phyloP scores from a whole-genome alignment of 2,888 invertebrate genomes.

The Taphrorychus bicolor region DNA sequence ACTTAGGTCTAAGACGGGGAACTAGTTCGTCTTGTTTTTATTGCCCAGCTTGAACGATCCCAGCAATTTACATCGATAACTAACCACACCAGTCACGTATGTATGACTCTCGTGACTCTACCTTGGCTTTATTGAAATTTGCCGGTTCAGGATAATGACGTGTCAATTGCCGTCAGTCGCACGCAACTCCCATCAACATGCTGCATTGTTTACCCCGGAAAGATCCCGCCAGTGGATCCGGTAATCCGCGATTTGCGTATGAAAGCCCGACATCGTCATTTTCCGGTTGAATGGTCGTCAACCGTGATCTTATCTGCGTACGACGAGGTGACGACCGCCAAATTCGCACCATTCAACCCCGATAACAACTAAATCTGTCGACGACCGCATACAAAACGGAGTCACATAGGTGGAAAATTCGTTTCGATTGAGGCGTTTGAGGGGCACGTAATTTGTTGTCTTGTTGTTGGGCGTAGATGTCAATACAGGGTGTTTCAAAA shows the following conservation, averaged over 20 bases:
- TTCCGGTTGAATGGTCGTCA: conserved; percentile 59
- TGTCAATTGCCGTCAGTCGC: conserved; percentile 12
- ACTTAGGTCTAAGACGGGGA: neutral
- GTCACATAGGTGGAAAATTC: conserved; percentile 18
- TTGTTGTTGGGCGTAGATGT: too few species aligned
- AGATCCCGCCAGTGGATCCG: conserved; percentile 25
- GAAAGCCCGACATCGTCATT: conserved; percentile 60
- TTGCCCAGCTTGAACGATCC: too few species aligned
- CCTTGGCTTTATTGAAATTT: neutral
- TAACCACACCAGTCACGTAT: too few species aligned
- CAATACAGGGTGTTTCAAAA: too few species aligned
- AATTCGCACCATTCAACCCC: conserved; percentile 45
- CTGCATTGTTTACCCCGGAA: conserved; percentile 27
- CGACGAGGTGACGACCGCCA: conserved; percentile 50
- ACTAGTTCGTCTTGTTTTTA: neutral
- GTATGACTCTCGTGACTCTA: neutral
- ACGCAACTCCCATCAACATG: conserved; percentile 12
- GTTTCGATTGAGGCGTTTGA: conserved; percentile 15
- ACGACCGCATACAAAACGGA: conserved; percentile 9
- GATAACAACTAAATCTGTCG: conserved; percentile 45
- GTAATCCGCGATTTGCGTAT: conserved; percentile 59
- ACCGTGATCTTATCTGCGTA: conserved; percentile 57
- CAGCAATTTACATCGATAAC: neutral
- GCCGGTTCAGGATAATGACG: neutral
- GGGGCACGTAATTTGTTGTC: too few species aligned